phyloP scores from a whole-genome alignment of 2,797 vertebrate genomes.

The Hephaestus fuliginosus region DNA sequence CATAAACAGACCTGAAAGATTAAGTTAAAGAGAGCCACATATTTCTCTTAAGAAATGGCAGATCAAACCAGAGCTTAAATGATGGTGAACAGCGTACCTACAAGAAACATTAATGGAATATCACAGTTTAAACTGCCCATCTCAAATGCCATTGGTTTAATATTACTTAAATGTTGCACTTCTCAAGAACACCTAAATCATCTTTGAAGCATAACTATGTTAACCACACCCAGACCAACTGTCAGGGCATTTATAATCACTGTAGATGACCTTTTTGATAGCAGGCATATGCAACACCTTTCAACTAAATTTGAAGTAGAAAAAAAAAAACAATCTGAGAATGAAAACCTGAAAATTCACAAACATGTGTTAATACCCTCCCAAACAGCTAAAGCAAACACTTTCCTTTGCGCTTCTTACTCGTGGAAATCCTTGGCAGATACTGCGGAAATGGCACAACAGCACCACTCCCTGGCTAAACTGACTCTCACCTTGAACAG shows the following conservation, averaged over 20 bases:
- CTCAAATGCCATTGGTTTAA: neutral
- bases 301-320: neutral
- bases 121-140: neutral
- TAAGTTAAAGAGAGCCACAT: neutral
- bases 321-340: neutral
- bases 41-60: neutral
- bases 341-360: neutral
- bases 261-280: neutral
- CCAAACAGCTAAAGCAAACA: neutral
- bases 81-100: too few relatives aligned
- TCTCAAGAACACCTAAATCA: neutral
- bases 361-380: neutral
- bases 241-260: neutral
- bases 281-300: neutral
- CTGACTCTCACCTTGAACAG: neutral
- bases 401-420: neutral
- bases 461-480: neutral
- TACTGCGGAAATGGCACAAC: slow-evolving; percentile 2
- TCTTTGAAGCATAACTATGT: neutral
- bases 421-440: neutral
- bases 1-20: neutral
- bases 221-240: neutral
- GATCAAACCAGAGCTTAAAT: too few relatives aligned
- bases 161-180: neutral
- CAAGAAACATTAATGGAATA: too few relatives aligned